These are phyloP conservation scores for Adelosebastes latens DNA, from an alignment of 2,797 vertebrate species.

Conservation along the genomic window DNA sequence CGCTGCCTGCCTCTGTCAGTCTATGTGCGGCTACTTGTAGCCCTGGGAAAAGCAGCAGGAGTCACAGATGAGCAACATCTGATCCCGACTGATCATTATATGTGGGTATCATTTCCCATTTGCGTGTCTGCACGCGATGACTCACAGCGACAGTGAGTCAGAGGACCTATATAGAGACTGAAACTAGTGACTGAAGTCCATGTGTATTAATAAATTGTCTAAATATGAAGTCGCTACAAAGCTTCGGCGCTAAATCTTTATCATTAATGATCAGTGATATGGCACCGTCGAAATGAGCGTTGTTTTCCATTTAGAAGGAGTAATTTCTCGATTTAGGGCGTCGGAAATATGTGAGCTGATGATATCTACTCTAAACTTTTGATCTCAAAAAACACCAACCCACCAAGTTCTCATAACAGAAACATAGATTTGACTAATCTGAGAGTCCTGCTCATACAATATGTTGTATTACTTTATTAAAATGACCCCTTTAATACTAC, in stretches of 20 bases:
- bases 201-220: neutral
- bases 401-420: neutral
- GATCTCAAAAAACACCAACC: constrained; percentile 11
- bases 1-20: constrained; percentile 49
- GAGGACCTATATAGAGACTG: constrained; percentile 12
- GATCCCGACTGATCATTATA: constrained; percentile 53
- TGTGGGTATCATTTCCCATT: constrained; percentile 57
- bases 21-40: constrained; percentile 25
- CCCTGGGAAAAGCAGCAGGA: constrained; percentile 49
- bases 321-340: neutral
- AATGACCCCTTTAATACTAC: neutral
- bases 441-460: neutral
- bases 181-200: constrained; percentile 31
- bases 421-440: neutral
- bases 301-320: neutral
- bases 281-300: fast-evolving
- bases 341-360: constrained; percentile 20
- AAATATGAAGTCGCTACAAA: neutral
- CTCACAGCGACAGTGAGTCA: constrained; percentile 52
- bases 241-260: neutral
- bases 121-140: constrained; percentile 49
- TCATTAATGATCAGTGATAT: neutral
- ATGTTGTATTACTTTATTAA: neutral
- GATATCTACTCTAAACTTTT: constrained; percentile 37
- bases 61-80: constrained; percentile 63